Percentiles rank a stretch among this genome's conserved stretches.
These are phyloP conservation scores for Oncorhynchus mykiss DNA, from an alignment of 2,113 vertebrate species.

Conservation along the genomic window DNA sequence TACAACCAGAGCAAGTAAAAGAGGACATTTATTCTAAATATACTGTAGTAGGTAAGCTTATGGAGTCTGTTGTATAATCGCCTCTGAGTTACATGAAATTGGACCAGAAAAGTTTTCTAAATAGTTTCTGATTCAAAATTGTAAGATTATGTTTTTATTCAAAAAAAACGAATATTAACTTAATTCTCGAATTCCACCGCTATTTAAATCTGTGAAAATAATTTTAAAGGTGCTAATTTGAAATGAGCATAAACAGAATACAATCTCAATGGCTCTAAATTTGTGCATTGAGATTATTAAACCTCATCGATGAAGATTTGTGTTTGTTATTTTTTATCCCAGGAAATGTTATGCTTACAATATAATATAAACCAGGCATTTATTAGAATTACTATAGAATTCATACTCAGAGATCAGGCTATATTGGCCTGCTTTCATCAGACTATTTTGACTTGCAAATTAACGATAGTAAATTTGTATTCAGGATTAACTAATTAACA, in stretches of 20 bases:
- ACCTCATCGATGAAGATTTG: background rate
- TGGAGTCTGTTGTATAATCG: background rate
- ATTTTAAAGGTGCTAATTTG: background rate
- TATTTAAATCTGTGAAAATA: background rate
- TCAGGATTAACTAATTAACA: slow-evolving; percentile 21
- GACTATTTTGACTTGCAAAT: slow-evolving; percentile 3
- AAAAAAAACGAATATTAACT: background rate
- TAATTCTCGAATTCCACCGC: background rate
- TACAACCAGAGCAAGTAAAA: slow-evolving; percentile 24
- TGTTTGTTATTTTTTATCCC: background rate
- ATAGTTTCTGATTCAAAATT: no score
- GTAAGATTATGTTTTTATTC: background rate
- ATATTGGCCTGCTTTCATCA: slow-evolving; percentile 20
- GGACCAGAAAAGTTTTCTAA: no score
- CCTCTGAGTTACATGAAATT: no score
- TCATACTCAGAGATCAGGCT: background rate
- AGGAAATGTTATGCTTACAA: background rate
- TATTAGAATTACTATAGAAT: slow-evolving; percentile 3
- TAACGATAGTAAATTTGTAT: slow-evolving; percentile 37
- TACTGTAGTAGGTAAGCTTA: background rate
- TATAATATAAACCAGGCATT: background rate
- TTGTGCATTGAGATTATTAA: background rate
- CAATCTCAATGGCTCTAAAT: background rate
- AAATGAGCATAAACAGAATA: background rate
- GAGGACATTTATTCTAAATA: slow-evolving; percentile 11